These are phyloP conservation scores for Turdus rufiventris DNA, from an alignment of 2,113 vertebrate species.

Conservation along the genomic window DNA sequence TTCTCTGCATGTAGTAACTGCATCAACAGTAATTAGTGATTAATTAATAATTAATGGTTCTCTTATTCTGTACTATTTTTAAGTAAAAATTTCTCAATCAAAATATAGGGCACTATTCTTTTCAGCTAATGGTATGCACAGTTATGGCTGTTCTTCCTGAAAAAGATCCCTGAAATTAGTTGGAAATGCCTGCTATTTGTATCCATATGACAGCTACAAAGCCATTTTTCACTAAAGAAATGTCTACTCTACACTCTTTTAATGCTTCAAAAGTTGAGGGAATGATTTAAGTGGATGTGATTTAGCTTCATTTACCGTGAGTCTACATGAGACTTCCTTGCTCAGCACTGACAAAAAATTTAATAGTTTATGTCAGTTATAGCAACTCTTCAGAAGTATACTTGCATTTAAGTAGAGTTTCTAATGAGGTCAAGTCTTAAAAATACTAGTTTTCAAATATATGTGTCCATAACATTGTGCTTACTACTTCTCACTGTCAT, in stretches of 20 bases:
- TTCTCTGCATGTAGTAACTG: background rate
- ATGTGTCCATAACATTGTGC: background rate
- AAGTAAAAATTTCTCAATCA: background rate
- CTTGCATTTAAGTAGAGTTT: background rate
- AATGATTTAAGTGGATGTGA: background rate
- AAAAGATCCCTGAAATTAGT: background rate
- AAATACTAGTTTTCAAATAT: background rate
- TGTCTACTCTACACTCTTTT: background rate
- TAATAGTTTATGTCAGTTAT: background rate
- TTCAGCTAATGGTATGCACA: background rate
- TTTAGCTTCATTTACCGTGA: background rate
- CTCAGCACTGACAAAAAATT: background rate
- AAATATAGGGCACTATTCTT: background rate
- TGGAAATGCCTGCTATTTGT: background rate
- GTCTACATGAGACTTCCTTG: background rate
- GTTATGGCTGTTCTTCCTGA: background rate
- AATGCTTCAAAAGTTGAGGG: background rate
- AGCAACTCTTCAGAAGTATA: background rate
- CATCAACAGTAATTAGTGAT: background rate
- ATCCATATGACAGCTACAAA: background rate
- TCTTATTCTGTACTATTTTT: background rate
- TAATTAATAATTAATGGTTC: background rate
- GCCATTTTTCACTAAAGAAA: background rate
- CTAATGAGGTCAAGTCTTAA: background rate
- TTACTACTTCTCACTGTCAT: background rate